These are phyloP conservation scores for Tichodroma muraria DNA, from an alignment of 2,113 vertebrate species.

Conservation along the genomic window DNA sequence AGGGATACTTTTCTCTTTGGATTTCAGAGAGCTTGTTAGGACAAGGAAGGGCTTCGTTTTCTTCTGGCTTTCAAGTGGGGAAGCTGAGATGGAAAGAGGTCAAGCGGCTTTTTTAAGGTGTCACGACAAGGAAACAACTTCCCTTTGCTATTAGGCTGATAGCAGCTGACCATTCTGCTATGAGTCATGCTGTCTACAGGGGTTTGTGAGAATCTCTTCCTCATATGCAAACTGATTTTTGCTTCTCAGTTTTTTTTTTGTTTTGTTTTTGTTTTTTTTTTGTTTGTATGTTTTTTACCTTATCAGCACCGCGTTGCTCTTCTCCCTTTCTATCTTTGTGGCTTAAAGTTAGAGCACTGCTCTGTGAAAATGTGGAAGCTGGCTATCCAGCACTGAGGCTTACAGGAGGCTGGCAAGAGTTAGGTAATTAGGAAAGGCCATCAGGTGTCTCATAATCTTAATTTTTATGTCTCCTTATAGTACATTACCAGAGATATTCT, in stretches of 20 bases:
- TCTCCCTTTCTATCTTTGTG: background rate
- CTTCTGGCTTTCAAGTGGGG: background rate
- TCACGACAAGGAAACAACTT: background rate
- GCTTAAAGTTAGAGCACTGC: background rate
- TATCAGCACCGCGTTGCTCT: background rate
- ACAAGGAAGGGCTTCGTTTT: background rate
- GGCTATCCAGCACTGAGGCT: background rate
- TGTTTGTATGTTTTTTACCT: background rate
- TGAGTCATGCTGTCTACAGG: background rate
- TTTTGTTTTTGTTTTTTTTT: background rate
- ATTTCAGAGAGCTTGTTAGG: background rate
- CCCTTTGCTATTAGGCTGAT: background rate
- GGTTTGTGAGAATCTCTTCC: background rate
- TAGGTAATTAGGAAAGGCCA: background rate
- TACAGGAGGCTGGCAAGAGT: background rate
- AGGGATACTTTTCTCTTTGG: background rate
- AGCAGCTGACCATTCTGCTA: background rate
- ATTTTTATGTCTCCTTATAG: background rate
- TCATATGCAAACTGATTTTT: background rate
- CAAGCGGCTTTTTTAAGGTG: background rate
- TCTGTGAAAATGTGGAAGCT: background rate
- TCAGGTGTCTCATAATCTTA: background rate
- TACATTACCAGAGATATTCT: background rate
- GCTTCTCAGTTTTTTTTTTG: background rate
- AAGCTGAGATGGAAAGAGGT: background rate